Base-by-base conservation (phyloP, 2,797 vertebrate genomes). In the Apogon hyalosoma region DNA sequence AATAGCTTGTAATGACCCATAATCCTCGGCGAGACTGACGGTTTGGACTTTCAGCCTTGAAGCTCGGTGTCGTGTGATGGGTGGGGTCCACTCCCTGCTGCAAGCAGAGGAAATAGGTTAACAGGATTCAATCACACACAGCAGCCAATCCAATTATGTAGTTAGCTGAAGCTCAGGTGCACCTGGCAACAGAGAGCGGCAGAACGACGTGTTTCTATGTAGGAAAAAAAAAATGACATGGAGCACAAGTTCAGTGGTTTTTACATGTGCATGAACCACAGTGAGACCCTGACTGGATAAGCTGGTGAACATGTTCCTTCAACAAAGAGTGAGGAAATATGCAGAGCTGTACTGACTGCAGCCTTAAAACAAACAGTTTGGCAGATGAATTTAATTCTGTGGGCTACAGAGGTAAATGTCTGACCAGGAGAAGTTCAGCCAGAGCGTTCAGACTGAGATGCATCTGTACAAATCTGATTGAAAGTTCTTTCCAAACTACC, bases 41-140 rank as follows among this genome's bases (percentile, higher is more conserved):
- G 58, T 57, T 46, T 73, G 71, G 68, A 68, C 68, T 55, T 43
- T 47, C 75, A 69, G 75, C 75, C 77, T 77, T 67, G 69, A 74
- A 7, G 40, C 18, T 41, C 42, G 42, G 61, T 2, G 1, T 15
- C 45, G 46, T 45, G 1, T 16, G 42, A 64, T 19, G 80, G 79
- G 79, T 75, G 86, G 81, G 83, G 80, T 57, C 73, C 60, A 53
- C 51, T 64, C 68, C 73, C 64, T 31, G 33, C 66, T 55, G 62
- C 16, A 43, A 70, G 39, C 74, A 55, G 50, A 90, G 91, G 90
- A 93, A 92, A 90, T 81, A 60, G 63, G 82, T 84, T 90, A 90
- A 88, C 87, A 80, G 86, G 88, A 90, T 92, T 81, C 87, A 92
- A 82, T 92, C 88, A 85, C 83, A 83, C 77, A 67, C 83, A 73